These are phyloP conservation scores for Dioctria linearis DNA, from an alignment of 2,888 invertebrate species.

Conservation along the genomic window DNA sequence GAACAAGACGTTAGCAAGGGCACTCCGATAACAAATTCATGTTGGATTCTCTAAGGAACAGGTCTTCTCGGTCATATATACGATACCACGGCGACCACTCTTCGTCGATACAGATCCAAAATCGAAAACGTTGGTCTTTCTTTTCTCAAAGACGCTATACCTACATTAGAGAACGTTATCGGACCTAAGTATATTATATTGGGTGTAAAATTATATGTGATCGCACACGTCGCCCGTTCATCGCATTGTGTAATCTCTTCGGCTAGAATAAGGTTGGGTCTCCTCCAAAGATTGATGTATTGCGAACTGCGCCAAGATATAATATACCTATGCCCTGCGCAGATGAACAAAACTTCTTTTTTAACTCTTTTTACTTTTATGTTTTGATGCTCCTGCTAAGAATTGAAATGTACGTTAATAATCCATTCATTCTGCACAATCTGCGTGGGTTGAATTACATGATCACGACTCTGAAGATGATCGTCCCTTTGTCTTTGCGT, in stretches of 20 bases:
- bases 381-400: background rate
- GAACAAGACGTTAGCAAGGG: conserved; percentile 58
- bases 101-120: background rate
- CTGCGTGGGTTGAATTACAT: conserved; percentile 58
- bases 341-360: conserved; percentile 3
- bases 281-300: conserved; percentile 33
- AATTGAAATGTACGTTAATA: conserved; percentile 53
- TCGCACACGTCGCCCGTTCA: conserved; percentile 55
- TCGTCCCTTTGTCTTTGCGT: conserved; percentile 53
- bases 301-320: conserved; percentile 11
- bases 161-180: conserved; percentile 40
- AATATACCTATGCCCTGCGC: background rate
- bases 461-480: conserved; percentile 53
- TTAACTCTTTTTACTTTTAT: background rate
- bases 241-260: conserved; percentile 47
- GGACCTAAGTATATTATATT: conserved; percentile 52
- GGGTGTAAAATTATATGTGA: conserved; percentile 50
- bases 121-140: conserved; percentile 5
- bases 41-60: conserved; percentile 36
- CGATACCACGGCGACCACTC: background rate
- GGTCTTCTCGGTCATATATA: conserved; percentile 14
- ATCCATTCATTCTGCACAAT: conserved; percentile 57
- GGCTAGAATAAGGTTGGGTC: conserved; percentile 31
- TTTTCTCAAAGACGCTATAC: background rate
- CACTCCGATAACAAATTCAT: conserved; percentile 55